Evolutionary conservation across 2,113 vertebrate genomes (phyloP).

Genomic region (Megaceryle maxima): DNA sequence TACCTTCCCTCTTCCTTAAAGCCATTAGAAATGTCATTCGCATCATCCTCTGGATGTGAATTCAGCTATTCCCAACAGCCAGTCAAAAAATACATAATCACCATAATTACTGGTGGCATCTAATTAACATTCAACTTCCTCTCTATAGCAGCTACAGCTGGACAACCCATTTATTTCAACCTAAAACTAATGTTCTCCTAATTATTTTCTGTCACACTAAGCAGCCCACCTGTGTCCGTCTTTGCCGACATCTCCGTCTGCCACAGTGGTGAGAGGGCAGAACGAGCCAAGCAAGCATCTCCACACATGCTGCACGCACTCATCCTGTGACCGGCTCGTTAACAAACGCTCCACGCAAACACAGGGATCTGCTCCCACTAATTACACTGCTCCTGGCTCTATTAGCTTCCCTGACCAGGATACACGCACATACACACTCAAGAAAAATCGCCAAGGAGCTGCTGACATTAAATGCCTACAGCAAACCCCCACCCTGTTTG

Average conservation of each 20-base stretch:
- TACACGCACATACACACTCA: not conserved
- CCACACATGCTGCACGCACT: not conserved
- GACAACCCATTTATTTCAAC: conserved; percentile 74
- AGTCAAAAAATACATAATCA: conserved; percentile 80
- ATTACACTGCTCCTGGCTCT: not conserved
- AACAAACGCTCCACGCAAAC: not conserved
- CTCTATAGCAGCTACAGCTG: conserved; percentile 80
- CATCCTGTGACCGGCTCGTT: not conserved
- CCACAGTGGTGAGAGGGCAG: not conserved
- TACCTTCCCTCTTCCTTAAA: conserved; percentile 56
- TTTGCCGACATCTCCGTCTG: not conserved
- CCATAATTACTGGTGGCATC: conserved; percentile 87
- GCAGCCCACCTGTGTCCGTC: conserved; percentile 64
- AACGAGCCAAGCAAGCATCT: not conserved
- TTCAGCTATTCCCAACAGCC: conserved; percentile 74
- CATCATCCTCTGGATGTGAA: conserved; percentile 66
- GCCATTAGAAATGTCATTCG: conserved; percentile 71
- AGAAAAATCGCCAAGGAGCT: not conserved
- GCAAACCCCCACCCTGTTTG: not conserved
- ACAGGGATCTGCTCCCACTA: not conserved
- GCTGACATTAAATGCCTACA: not conserved
- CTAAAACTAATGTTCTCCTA: conserved; percentile 61
- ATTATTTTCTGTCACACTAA: conserved; percentile 36
- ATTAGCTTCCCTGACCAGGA: not conserved
- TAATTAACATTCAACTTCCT: conserved; percentile 84